phyloP scores from a whole-genome alignment of 2,797 vertebrate genomes.

The Decapterus maruadsi region DNA sequence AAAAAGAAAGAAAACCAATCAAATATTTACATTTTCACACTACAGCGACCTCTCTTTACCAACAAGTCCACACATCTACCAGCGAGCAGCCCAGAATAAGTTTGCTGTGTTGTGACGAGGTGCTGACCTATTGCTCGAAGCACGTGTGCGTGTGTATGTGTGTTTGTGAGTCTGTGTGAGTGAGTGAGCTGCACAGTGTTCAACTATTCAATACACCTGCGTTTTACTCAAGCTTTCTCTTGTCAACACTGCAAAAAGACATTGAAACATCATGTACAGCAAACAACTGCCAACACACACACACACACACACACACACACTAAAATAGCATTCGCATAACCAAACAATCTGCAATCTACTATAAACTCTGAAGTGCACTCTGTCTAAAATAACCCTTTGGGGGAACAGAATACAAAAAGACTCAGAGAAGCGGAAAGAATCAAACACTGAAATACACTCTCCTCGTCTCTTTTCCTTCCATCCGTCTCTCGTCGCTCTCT shows the following conservation, averaged over 20 bases:
- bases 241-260: constrained; percentile 66
- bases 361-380: constrained; percentile 65
- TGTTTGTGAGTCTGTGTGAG: neutral
- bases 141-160: constrained; percentile 13
- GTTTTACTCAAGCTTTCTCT: constrained; percentile 46
- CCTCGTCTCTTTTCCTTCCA: constrained; percentile 38
- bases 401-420: constrained; percentile 73
- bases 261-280: constrained; percentile 66
- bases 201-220: constrained; percentile 47
- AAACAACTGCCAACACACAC: constrained; percentile 53
- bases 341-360: constrained; percentile 69
- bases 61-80: constrained; percentile 22
- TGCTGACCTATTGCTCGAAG: constrained; percentile 43
- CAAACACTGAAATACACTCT: constrained; percentile 80
- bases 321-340: constrained; percentile 52
- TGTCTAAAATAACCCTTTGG: constrained; percentile 71
- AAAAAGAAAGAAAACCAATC: neutral
- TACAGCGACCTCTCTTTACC: constrained; percentile 4
- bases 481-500: constrained; percentile 7
- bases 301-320: constrained; percentile 30
- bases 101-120: constrained; percentile 8
- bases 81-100: neutral
- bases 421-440: constrained; percentile 74
- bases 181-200: neutral
- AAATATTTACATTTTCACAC: neutral